Base-by-base conservation (phyloP, 2,797 vertebrate species). In the Hydrocynus forskahlii region DNA sequence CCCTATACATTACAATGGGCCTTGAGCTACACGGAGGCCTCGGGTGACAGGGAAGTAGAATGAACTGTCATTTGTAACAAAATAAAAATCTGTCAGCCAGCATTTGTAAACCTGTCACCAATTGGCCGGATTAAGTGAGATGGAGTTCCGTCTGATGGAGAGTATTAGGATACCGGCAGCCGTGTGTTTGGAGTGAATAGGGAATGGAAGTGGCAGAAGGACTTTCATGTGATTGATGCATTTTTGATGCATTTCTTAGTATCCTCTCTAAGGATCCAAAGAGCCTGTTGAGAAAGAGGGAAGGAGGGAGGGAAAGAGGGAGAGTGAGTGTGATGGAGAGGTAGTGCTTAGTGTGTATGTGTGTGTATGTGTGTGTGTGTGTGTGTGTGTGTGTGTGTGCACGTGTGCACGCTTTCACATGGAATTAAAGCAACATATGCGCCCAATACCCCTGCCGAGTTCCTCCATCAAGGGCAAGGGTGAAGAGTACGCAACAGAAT, bases 171-270 rank as follows among this genome's bases (percentile, higher is more conserved):
- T 60, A 40, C 35, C 0, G 25, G 66, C 7, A 21, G 63, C 70
- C 3, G 43, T 17, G 40, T 63, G 63, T 79, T 64, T 25, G 29
- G 63, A 52, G 29, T 84, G 79, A 81, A 81, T 80, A 72, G 73
- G 66, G 71, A 76, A 80, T 76, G 50, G 54, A 73, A 84, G 68
- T 76, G 68, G 80, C 68, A 71, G 76, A 75, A 72, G 75, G 80
- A 81, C 80, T 76, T 71, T 85, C 71, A 80, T 60, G 73, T 85
- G 87, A 85, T 78, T 83, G 78, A 88, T 85, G 81, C 55, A 67
- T 77, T 82, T 86, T 80, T 84, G 62, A 84, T 85, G 72, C 77
- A 59, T 76, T 66, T 76, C 64, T 81, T 66, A 81, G 78, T 78
- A 76, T 68, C 79, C 69, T 71, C 74, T 76, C 60, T 48, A 83